Percentiles rank a stretch among this genome's conserved stretches.
Evolutionary conservation across 92 coral and sea anemone genomes (phyloP).

Genomic region (Zoanthus gigantus): DNA sequence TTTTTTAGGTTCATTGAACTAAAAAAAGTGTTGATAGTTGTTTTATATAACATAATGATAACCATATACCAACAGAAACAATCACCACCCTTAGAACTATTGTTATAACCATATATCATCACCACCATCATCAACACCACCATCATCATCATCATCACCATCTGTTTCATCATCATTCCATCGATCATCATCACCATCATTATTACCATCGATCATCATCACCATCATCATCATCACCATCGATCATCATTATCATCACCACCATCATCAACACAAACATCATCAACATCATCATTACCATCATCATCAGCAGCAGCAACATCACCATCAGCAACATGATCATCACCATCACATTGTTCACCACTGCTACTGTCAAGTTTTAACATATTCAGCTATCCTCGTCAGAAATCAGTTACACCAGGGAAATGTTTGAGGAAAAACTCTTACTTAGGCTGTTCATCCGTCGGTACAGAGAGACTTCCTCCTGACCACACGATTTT

Average conservation of each 20-base stretch:
- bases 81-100: not conserved
- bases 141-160: not conserved
- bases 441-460: slow-evolving; percentile 78
- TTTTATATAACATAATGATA: not conserved
- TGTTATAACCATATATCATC: not conserved
- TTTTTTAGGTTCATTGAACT: no score
- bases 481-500: slow-evolving; percentile 99
- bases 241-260: not conserved
- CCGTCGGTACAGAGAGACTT: slow-evolving; percentile 81
- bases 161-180: not conserved
- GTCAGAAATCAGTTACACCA: no score
- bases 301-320: not conserved
- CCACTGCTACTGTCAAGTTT: not conserved
- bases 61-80: not conserved
- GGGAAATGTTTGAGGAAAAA: not conserved
- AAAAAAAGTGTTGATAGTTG: no score
- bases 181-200: not conserved
- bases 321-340: not conserved
- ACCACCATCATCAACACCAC: not conserved
- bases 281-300: not conserved
- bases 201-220: not conserved
- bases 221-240: not conserved
- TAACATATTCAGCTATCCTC: no score
- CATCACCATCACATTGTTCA: not conserved
- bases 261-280: not conserved